Conservation (phyloP, 2,113 vertebrate species). For the Heloderma charlesbogerti region DNA sequence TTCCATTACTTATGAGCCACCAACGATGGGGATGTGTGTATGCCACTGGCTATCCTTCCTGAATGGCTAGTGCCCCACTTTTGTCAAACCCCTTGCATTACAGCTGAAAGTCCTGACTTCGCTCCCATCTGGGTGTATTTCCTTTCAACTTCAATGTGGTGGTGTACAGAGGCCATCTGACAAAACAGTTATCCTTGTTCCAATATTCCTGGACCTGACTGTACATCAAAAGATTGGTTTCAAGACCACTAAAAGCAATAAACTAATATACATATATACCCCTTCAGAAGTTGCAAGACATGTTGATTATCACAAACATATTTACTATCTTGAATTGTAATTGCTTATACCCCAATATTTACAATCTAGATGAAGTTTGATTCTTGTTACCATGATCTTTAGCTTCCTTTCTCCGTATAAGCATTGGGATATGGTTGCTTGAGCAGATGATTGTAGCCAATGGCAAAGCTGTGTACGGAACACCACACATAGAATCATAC, state of each 20-base stretch:
- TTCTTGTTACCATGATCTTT: conserved; percentile 89
- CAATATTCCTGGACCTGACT: no score
- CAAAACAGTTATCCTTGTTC: no score
- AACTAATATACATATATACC: background rate
- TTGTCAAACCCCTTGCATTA: no score
- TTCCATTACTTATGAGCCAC: no score
- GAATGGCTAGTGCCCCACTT: no score
- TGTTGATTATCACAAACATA: background rate
- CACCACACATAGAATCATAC: conserved; percentile 88
- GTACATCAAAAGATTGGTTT: background rate
- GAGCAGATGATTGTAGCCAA: conserved; percentile 89
- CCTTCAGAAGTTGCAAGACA: background rate
- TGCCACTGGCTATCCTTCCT: no score
- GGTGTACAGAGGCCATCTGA: no score
- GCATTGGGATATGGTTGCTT: conserved; percentile 86
- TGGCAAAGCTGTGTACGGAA: conserved; percentile 94
- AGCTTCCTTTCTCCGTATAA: conserved; percentile 91
- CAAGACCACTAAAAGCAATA: background rate
- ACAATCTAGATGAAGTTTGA: background rate
- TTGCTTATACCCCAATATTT: background rate
- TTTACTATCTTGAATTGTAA: background rate
- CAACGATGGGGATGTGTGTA: no score
- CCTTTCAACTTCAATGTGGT: no score
- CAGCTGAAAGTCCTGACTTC: no score
- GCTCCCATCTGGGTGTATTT: no score